These are phyloP conservation scores for Chrysina gloriosa DNA, from an alignment of 2,888 invertebrate species.

Conservation along the genomic window DNA sequence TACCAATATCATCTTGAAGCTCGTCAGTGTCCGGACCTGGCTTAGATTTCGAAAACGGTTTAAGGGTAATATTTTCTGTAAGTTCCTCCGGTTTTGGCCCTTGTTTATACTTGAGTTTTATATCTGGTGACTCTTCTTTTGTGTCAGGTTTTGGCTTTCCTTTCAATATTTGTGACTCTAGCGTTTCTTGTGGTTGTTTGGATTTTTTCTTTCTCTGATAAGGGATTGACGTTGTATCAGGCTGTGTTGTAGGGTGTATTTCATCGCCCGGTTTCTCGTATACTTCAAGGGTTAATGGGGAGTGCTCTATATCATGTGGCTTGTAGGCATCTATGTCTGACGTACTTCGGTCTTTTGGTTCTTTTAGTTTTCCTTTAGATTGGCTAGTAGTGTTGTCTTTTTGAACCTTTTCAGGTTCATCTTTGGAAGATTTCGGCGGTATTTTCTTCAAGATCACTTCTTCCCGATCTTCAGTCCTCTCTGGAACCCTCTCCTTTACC, in stretches of 20 bases:
- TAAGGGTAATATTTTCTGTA: constrained; percentile 53
- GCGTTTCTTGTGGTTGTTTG: constrained; percentile 60
- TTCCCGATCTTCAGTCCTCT: constrained; percentile 55
- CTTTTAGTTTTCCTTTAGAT: constrained; percentile 45
- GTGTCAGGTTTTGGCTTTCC: constrained; percentile 57
- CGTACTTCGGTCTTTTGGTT: constrained; percentile 57
- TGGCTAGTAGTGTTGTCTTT: constrained; percentile 19
- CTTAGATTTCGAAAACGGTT: constrained; percentile 59
- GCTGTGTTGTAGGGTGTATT: constrained; percentile 56
- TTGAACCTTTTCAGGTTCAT: constrained; percentile 43
- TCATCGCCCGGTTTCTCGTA: constrained; percentile 58
- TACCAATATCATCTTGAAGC: constrained; percentile 40
- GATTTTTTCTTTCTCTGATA: constrained; percentile 60
- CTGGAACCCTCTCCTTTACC: constrained; percentile 61
- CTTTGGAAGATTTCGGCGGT: constrained; percentile 53
- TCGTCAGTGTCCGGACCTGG: constrained; percentile 41
- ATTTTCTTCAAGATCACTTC: constrained; percentile 61
- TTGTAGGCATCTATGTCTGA: constrained; percentile 60
- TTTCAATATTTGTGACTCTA: constrained; percentile 47
- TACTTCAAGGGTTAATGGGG: constrained; percentile 60
- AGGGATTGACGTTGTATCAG: constrained; percentile 56
- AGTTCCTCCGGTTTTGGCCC: constrained; percentile 56
- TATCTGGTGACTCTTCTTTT: constrained; percentile 63
- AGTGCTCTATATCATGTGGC: constrained; percentile 61
- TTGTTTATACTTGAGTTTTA: constrained; percentile 61